These are phyloP conservation scores for Zaprionus lachaisei DNA, from an alignment of 1,140 invertebrate species.

Conservation along the genomic window DNA sequence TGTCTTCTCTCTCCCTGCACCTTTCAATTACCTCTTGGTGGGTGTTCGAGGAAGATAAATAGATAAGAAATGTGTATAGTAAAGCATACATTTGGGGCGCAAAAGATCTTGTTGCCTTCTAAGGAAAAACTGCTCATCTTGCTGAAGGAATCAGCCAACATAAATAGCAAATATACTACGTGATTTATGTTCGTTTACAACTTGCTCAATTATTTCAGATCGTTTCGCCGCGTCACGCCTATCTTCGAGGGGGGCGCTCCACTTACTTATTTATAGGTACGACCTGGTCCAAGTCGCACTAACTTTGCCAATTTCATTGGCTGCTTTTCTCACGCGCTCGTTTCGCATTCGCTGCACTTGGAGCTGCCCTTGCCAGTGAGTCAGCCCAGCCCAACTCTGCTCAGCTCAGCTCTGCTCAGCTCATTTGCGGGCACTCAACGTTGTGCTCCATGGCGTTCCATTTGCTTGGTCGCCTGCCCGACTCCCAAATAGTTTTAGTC, in stretches of 20 bases:
- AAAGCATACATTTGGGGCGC: constrained; percentile 1
- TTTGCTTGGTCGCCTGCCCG: constrained; percentile 3
- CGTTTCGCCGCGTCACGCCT: constrained; percentile 34
- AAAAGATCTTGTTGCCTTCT: background rate
- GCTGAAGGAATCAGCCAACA: background rate
- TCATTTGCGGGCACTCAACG: constrained; percentile 22
- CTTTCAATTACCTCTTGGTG: background rate
- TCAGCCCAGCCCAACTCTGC: constrained; percentile 12
- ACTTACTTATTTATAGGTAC: constrained; percentile 50
- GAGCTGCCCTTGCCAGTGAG: constrained; percentile 71
- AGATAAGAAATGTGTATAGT: background rate
- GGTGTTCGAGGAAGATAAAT: background rate
- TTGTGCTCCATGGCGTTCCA: constrained; percentile 17
- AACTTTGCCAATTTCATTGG: constrained; percentile 45
- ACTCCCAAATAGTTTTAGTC: constrained; percentile 56
- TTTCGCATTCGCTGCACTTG: constrained; percentile 61
- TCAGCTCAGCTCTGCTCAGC: constrained; percentile 53
- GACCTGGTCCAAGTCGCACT: constrained; percentile 16
- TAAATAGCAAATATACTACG: background rate
- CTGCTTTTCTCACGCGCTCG: constrained; percentile 77
- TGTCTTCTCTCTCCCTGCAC: too few species aligned
- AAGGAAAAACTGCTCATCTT: background rate
- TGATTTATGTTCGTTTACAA: background rate
- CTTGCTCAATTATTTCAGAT: constrained; percentile 35
- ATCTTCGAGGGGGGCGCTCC: constrained; percentile 36